Conservation (phyloP, 1,140 invertebrate species). For the Scaptomyza hsui region DNA sequence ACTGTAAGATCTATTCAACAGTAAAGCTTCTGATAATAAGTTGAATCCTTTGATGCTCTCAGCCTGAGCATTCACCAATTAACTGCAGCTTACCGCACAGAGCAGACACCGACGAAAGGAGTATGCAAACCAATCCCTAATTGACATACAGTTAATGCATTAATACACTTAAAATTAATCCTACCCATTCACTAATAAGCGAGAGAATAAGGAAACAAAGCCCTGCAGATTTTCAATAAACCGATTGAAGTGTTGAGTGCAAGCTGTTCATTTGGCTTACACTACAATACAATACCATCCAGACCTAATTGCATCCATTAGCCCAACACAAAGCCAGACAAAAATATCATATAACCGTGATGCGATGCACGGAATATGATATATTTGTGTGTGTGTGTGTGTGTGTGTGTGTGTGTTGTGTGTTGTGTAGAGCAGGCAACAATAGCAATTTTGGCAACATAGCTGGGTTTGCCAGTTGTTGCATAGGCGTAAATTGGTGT, state of each 20-base stretch:
- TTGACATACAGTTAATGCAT: neutral
- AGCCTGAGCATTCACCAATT: too few species aligned
- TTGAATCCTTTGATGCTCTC: too few species aligned
- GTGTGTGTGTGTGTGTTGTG: neutral
- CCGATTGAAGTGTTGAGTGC: neutral
- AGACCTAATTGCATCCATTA: neutral
- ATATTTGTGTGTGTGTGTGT: neutral
- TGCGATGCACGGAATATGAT: neutral
- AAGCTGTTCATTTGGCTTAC: neutral
- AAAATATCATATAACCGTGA: conserved; percentile 17
- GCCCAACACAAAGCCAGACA: neutral
- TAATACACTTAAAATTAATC: neutral
- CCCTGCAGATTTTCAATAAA: conserved; percentile 1
- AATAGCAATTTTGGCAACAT: conserved; percentile 9
- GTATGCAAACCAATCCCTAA: neutral
- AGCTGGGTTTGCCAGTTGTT: neutral
- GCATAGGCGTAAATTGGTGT: conserved; percentile 62
- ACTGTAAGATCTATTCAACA: too few species aligned
- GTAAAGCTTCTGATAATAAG: neutral
- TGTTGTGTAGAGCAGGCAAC: neutral
- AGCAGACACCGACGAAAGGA: neutral
- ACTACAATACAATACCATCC: neutral
- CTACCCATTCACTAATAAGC: neutral
- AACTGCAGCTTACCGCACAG: neutral
- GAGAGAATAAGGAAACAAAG: neutral